These are phyloP conservation scores for Semnornis frantzii DNA, from an alignment of 2,113 vertebrate genomes.

Conservation along the genomic window DNA sequence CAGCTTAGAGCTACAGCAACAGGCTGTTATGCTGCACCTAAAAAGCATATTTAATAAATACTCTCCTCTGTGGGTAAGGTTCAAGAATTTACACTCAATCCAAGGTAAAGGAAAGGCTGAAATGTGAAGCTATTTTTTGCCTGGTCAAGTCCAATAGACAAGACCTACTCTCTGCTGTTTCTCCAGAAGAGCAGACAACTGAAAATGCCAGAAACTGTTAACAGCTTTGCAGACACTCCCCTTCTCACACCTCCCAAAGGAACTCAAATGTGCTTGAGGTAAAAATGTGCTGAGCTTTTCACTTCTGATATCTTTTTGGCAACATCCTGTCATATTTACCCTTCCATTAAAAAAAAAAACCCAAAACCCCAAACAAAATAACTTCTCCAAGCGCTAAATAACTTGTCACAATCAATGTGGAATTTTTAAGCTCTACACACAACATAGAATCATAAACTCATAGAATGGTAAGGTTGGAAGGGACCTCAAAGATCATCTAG, in stretches of 20 bases:
- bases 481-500: too few species aligned
- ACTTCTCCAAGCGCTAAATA: background rate
- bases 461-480: too few species aligned
- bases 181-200: background rate
- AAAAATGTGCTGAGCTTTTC: background rate
- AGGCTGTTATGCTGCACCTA: background rate
- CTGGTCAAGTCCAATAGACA: background rate
- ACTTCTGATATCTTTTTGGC: background rate
- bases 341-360: background rate
- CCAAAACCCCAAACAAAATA: too few species aligned
- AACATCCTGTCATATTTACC: background rate
- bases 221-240: background rate
- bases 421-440: background rate
- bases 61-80: background rate
- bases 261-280: background rate
- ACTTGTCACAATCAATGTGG: background rate
- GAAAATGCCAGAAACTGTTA: background rate
- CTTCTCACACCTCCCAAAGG: background rate
- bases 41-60: background rate
- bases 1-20: background rate
- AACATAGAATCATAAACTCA: too few species aligned
- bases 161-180: background rate
- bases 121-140: background rate
- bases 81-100: background rate
- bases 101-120: background rate